Evolutionary conservation across 1,140 invertebrate species (phyloP).

Genomic region (Lamellibrachia luymesi): DNA sequence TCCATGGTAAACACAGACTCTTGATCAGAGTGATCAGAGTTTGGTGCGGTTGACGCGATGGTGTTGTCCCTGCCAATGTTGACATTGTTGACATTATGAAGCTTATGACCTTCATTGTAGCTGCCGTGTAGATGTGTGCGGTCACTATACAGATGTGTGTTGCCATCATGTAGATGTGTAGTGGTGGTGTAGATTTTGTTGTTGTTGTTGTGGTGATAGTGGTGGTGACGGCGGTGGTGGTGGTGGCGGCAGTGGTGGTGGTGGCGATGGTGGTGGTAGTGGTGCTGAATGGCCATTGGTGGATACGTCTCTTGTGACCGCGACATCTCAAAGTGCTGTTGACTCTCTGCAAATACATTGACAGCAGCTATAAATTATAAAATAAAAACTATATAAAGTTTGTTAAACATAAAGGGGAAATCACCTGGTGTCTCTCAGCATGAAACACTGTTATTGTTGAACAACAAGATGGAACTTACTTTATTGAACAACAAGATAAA

Average conservation of each 20-base stretch:
- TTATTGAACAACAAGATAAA: too few relatives aligned
- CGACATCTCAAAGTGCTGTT: neutral
- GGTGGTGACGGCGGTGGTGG: neutral
- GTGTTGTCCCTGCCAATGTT: neutral
- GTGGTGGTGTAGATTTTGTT: neutral
- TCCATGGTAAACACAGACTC: neutral
- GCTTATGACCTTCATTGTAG: neutral
- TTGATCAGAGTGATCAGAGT: neutral
- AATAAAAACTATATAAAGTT: neutral
- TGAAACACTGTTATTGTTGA: too few relatives aligned
- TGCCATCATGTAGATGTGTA: neutral
- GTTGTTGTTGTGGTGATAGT: neutral
- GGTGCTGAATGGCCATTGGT: too few relatives aligned
- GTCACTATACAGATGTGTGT: neutral
- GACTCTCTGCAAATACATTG: neutral
- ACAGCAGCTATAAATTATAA: neutral
- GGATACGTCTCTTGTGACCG: neutral
- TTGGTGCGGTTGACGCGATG: neutral
- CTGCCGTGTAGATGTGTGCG: neutral
- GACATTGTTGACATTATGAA: neutral
- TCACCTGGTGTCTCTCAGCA: too few relatives aligned
- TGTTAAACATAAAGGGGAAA: too few relatives aligned
- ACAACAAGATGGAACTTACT: too few relatives aligned
- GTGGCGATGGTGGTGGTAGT: neutral
- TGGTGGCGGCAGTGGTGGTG: neutral